phyloP scores from a whole-genome alignment of 2,888 invertebrate species.

The Rosalia funebris region DNA sequence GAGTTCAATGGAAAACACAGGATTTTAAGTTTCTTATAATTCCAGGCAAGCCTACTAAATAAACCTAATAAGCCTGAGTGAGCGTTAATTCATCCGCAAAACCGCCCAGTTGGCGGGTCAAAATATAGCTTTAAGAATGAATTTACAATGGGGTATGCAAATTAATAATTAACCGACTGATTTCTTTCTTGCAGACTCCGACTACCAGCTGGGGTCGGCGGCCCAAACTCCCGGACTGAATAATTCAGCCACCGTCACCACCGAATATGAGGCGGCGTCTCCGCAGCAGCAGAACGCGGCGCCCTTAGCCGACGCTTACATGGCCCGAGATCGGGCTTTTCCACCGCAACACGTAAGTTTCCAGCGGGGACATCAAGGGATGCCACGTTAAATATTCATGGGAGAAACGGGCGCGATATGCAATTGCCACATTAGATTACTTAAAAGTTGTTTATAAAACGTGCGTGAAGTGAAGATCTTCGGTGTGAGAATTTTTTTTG shows the following conservation, averaged over 20 bases:
- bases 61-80: not conserved
- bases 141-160: too few species aligned
- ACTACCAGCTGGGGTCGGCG: slow-evolving; percentile 78
- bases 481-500: too few species aligned
- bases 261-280: slow-evolving; percentile 56
- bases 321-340: slow-evolving; percentile 60
- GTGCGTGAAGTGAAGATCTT: too few species aligned
- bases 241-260: slow-evolving; percentile 59
- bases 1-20: too few species aligned
- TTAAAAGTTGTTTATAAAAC: too few species aligned
- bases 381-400: slow-evolving; percentile 5
- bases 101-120: too few species aligned
- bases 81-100: not conserved
- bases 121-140: too few species aligned
- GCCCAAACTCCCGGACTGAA: slow-evolving; percentile 72
- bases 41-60: too few species aligned
- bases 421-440: too few species aligned
- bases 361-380: slow-evolving; percentile 1
- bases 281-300: slow-evolving; percentile 45
- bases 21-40: too few species aligned
- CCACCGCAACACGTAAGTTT: slow-evolving; percentile 61
- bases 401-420: not conserved
- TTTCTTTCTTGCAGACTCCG: slow-evolving; percentile 69
- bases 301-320: slow-evolving; percentile 62
- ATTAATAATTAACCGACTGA: too few species aligned